A percentile compares a stretch with the other conserved stretches of the same genome.
These are phyloP conservation scores for Ptychoptera contaminata DNA, from an alignment of 2,888 invertebrate species.

Conservation along the genomic window DNA sequence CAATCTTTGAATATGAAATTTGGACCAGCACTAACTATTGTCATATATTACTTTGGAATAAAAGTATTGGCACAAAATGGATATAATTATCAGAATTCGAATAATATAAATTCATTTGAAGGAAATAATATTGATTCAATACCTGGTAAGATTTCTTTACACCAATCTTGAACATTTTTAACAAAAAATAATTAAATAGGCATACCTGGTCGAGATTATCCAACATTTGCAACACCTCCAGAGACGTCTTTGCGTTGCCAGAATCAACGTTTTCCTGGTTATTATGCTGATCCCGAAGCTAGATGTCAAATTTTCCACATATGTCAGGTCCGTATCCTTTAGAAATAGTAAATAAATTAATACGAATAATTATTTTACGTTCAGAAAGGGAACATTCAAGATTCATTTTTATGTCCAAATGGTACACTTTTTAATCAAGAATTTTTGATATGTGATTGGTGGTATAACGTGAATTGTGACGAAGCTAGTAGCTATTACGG, in stretches of 20 bases:
- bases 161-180: no score
- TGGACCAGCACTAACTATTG: no score
- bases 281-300: constrained; percentile 30
- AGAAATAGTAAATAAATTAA: no score
- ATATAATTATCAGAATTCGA: no score
- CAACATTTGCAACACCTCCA: constrained; percentile 23
- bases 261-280: constrained; percentile 27
- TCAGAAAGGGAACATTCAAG: constrained; percentile 17
- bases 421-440: constrained; percentile 32
- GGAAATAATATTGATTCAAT: no score
- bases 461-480: constrained; percentile 30
- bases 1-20: no score
- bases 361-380: no score
- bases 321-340: constrained; percentile 16
- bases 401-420: constrained; percentile 31
- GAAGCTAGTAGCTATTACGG: constrained; percentile 23
- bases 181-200: background rate
- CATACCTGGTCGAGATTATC: constrained; percentile 26
- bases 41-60: no score
- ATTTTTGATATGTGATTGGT: constrained; percentile 29
- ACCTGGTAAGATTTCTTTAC: no score
- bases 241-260: constrained; percentile 27
- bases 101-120: no score
- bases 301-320: constrained; percentile 29
- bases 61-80: no score